phyloP scores from a whole-genome alignment of 2,113 vertebrate genomes.

The Semnopithecus entellus region DNA sequence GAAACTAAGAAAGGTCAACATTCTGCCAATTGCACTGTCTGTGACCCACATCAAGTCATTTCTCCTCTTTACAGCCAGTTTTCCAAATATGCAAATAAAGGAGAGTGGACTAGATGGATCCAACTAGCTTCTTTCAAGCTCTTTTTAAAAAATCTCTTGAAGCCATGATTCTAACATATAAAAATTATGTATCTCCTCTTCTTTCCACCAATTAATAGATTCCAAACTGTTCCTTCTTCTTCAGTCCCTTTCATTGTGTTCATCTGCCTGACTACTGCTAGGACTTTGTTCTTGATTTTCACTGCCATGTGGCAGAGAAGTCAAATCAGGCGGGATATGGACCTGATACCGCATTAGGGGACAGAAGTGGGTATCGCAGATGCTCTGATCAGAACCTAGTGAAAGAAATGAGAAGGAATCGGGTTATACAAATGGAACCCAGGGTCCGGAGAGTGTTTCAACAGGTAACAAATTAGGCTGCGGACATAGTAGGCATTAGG shows the following conservation, averaged over 20 bases:
- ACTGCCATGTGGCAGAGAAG: not conserved
- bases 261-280: not conserved
- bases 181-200: not conserved
- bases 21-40: not conserved
- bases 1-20: not conserved
- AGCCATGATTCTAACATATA: not conserved
- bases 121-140: not conserved
- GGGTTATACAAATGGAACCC: not conserved
- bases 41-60: not conserved
- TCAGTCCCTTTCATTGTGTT: not conserved
- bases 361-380: not conserved
- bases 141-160: not conserved
- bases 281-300: not conserved
- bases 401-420: not conserved
- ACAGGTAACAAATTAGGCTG: not conserved
- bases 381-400: not conserved
- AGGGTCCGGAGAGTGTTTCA: not conserved
- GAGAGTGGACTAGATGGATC: not conserved
- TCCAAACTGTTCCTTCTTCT: not conserved
- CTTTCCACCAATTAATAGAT: not conserved
- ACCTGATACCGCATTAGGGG: accelerated
- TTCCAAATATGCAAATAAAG: not conserved
- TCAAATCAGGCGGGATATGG: not conserved
- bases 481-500: not conserved
- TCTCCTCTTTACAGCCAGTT: not conserved